A percentile compares a stretch with the other conserved stretches of the same genome.
phyloP scores from a whole-genome alignment of 1,140 invertebrate genomes.

The Ceratosolen solmsi region DNA sequence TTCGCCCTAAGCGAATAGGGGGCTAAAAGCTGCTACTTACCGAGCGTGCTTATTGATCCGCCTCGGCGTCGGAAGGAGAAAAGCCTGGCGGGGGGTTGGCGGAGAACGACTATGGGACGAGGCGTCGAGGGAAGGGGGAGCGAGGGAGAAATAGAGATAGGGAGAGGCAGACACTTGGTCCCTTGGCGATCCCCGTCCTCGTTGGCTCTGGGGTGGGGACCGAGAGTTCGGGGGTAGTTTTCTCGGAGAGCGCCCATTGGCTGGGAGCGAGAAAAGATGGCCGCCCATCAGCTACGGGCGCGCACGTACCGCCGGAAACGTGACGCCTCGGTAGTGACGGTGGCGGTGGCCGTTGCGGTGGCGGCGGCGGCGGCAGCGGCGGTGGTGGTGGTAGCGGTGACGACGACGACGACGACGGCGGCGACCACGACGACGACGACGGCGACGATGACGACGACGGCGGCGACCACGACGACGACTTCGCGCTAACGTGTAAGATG shows the following conservation, averaged over 20 bases:
- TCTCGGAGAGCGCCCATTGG: slow-evolving; percentile 64
- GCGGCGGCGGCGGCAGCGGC: neutral
- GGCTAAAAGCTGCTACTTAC: slow-evolving; percentile 38
- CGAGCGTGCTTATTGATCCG: slow-evolving; percentile 57
- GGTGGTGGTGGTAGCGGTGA: neutral
- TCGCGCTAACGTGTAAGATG: neutral
- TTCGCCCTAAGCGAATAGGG: neutral
- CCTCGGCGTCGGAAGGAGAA: slow-evolving; percentile 4
- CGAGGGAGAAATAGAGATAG: neutral
- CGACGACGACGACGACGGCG: neutral
- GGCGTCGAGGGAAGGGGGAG: neutral
- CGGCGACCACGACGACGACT: neutral
- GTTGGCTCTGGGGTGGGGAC: slow-evolving; percentile 42
- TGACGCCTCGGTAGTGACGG: slow-evolving; percentile 57
- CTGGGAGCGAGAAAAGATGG: slow-evolving; percentile 65
- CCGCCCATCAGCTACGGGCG: slow-evolving; percentile 59
- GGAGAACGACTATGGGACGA: neutral
- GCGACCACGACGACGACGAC: slow-evolving; percentile 6
- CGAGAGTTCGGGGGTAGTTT: slow-evolving; percentile 63
- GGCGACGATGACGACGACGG: neutral
- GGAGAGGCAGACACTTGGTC: slow-evolving; percentile 12
- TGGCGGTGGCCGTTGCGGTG: slow-evolving; percentile 3
- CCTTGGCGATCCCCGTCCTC: slow-evolving; percentile 21
- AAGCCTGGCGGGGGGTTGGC: neutral
- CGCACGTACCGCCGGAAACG: slow-evolving; percentile 63